Conservation (phyloP, 2,888 invertebrate species). For the Exephanes ischioxanthus region DNA sequence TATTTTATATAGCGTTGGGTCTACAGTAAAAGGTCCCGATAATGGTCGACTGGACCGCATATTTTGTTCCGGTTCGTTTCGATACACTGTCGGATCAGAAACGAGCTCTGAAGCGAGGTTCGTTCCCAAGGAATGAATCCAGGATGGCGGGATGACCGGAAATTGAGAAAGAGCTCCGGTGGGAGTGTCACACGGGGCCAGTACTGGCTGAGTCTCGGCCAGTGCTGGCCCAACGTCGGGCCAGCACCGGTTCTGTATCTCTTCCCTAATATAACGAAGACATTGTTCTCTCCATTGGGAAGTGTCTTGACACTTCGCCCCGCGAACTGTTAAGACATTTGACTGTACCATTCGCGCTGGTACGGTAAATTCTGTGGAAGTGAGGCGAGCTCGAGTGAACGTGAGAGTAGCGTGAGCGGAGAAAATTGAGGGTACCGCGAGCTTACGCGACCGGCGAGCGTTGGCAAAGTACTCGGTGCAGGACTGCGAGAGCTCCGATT, state of each 20-base stretch:
- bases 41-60: not conserved
- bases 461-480: slow-evolving; percentile 47
- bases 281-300: too few species aligned
- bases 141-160: too few species aligned
- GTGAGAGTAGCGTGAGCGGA: slow-evolving; percentile 49
- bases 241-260: too few species aligned
- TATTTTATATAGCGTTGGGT: slow-evolving; percentile 32
- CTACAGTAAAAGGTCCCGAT: slow-evolving; percentile 21
- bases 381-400: slow-evolving; percentile 42
- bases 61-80: not conserved
- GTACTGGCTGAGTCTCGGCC: too few species aligned
- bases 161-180: too few species aligned
- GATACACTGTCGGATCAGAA: too few species aligned
- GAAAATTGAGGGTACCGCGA: slow-evolving; percentile 50
- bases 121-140: too few species aligned
- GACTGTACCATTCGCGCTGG: slow-evolving; percentile 26
- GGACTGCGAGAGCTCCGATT: slow-evolving; percentile 30
- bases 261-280: too few species aligned
- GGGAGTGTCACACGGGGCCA: too few species aligned
- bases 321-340: slow-evolving; percentile 35
- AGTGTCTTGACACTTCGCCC: too few species aligned
- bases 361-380: slow-evolving; percentile 47
- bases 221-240: too few species aligned
- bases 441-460: slow-evolving; percentile 21
- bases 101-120: too few species aligned